Conservation (phyloP, 1,140 invertebrate genomes). For the Sipha flava region DNA sequence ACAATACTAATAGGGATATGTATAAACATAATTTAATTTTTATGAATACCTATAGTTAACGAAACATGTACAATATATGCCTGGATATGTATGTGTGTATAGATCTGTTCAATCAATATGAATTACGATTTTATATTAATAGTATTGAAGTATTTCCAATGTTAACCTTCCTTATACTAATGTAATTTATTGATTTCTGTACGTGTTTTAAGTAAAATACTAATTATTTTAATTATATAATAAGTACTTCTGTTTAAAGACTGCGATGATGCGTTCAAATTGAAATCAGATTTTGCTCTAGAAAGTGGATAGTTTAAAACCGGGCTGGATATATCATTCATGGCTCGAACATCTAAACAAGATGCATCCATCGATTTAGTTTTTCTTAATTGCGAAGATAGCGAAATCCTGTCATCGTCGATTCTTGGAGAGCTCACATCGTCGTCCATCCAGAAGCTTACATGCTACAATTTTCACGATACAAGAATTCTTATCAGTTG, state of each 20-base stretch:
- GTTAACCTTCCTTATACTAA: not conserved
- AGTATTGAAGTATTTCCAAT: not conserved
- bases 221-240: too few species aligned
- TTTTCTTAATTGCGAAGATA: slow-evolving; percentile 67
- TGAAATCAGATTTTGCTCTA: slow-evolving; percentile 77
- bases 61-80: too few species aligned
- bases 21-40: too few species aligned
- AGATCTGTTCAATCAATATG: not conserved
- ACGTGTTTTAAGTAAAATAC: too few species aligned
- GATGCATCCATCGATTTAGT: slow-evolving; percentile 81
- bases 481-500: not conserved
- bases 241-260: slow-evolving; percentile 31
- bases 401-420: slow-evolving; percentile 52
- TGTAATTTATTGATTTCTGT: not conserved
- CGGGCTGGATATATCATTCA: slow-evolving; percentile 48
- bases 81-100: not conserved
- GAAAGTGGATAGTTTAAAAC: slow-evolving; percentile 48
- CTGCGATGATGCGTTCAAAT: slow-evolving; percentile 60
- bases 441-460: slow-evolving; percentile 64
- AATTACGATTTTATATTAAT: not conserved
- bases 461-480: slow-evolving; percentile 51
- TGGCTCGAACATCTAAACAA: slow-evolving; percentile 67
- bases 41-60: too few species aligned
- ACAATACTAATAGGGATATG: not conserved
- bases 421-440: slow-evolving; percentile 54